A percentile compares a stretch with the other conserved stretches of the same genome.
These are phyloP conservation scores for Parnassius apollo DNA, from an alignment of 2,888 invertebrate genomes.

Conservation along the genomic window DNA sequence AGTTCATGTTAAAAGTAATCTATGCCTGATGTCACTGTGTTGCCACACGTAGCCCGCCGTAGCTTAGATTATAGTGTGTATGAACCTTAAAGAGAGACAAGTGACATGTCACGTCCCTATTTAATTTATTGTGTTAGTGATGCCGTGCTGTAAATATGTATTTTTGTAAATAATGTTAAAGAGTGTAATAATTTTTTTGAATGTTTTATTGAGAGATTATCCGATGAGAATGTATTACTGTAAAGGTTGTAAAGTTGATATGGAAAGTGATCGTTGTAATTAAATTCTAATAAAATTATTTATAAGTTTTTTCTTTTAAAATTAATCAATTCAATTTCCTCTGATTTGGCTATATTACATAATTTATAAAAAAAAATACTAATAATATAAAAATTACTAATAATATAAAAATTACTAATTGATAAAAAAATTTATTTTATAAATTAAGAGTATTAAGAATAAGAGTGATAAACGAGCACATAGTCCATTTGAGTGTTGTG, in stretches of 20 bases:
- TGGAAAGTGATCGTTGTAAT: constrained; percentile 61
- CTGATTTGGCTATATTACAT: too few species aligned
- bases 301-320: constrained; percentile 28
- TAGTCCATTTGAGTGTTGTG: too few species aligned
- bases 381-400: too few species aligned
- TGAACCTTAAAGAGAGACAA: constrained; percentile 19
- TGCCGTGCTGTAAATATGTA: constrained; percentile 67
- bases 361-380: too few species aligned
- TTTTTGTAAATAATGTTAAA: constrained; percentile 71
- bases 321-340: too few species aligned
- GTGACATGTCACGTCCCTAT: constrained; percentile 33
- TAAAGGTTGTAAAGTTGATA: constrained; percentile 62
- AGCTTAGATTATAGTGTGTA: constrained; percentile 18
- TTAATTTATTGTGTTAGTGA: constrained; percentile 60
- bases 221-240: constrained; percentile 56
- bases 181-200: constrained; percentile 49
- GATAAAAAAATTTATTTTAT: too few species aligned
- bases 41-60: constrained; percentile 23
- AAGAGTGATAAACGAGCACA: too few species aligned
- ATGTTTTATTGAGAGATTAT: constrained; percentile 48
- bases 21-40: constrained; percentile 27
- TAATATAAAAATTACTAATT: too few species aligned
- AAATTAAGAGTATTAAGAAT: too few species aligned
- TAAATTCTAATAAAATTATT: constrained; percentile 50
- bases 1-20: neutral